Percentiles rank a stretch among this genome's conserved stretches.
Conservation (phyloP, 2,888 invertebrate genomes). For the Phorcus lineatus region DNA sequence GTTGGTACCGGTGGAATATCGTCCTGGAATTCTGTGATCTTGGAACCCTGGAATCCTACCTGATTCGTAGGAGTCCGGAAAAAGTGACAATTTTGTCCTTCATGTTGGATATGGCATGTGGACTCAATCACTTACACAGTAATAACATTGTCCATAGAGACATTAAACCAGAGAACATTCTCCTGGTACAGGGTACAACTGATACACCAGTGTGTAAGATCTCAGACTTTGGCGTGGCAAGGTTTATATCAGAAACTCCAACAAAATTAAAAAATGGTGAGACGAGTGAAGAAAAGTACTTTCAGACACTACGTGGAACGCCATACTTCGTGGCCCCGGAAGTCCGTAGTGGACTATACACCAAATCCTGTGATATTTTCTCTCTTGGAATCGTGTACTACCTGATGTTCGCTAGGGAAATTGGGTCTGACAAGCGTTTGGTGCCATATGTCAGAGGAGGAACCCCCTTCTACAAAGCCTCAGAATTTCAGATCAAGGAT, state of each 20-base stretch:
- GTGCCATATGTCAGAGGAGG: neutral
- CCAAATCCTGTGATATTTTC: neutral
- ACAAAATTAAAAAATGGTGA: neutral
- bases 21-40: neutral
- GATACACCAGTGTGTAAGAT: neutral
- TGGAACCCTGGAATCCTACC: neutral
- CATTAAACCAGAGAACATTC: neutral
- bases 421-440: neutral
- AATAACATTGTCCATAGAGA: neutral
- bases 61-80: neutral
- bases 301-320: neutral
- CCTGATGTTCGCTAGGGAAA: neutral
- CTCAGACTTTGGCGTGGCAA: neutral
- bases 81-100: neutral
- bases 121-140: neutral
- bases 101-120: neutral
- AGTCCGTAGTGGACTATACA: neutral
- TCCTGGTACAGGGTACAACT: neutral
- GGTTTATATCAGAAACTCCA: neutral
- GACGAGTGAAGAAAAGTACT: neutral
- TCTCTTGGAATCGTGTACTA: neutral
- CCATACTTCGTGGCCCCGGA: neutral
- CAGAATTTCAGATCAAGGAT: neutral
- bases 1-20: neutral
- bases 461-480: neutral